Evolutionary conservation across 2,113 vertebrate species (phyloP).

Genomic region (Leptobrachium ailaonicum): DNA sequence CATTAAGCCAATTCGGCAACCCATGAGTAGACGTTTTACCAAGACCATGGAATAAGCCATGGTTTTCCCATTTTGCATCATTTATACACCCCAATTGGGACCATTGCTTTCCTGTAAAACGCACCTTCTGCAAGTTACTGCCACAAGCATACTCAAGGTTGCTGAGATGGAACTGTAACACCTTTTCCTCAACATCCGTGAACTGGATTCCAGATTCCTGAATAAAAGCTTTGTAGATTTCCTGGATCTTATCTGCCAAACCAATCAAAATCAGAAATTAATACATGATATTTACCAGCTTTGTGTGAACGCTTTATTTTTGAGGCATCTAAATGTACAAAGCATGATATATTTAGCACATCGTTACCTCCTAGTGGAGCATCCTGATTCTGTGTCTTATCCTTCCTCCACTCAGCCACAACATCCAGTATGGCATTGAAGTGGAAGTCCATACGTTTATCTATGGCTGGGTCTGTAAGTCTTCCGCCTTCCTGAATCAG

Average conservation of each 20-base stretch:
- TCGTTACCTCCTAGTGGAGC: constrained; percentile 84
- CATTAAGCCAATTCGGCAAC: too few species aligned
- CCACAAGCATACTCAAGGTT: constrained; percentile 96
- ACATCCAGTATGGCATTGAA: constrained; percentile 98
- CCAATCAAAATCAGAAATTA: constrained; percentile 34
- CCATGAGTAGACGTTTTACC: too few species aligned
- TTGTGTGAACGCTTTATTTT: not conserved
- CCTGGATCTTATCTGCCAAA: constrained; percentile 88
- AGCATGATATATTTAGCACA: not conserved
- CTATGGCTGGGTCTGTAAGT: constrained; percentile 86
- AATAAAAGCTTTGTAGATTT: constrained; percentile 90
- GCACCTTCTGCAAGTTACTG: constrained; percentile 85
- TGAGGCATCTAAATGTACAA: not conserved
- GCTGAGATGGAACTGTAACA: constrained; percentile 95
- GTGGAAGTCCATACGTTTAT: constrained; percentile 99
- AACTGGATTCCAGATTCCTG: constrained; percentile 95
- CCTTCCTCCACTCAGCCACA: constrained; percentile 97
- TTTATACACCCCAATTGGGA: too few species aligned
- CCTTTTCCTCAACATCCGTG: constrained; percentile 89
- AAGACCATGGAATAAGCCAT: too few species aligned
- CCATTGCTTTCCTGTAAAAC: constrained; percentile 7
- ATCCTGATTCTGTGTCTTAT: constrained; percentile 92
- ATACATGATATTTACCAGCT: not conserved
- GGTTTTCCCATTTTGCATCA: too few species aligned
- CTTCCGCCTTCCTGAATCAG: constrained; percentile 93